Percentiles rank a stretch among this genome's conserved stretches.
Evolutionary conservation across 2,888 invertebrate species (phyloP).

Genomic region (Eristalinus aeneus): DNA sequence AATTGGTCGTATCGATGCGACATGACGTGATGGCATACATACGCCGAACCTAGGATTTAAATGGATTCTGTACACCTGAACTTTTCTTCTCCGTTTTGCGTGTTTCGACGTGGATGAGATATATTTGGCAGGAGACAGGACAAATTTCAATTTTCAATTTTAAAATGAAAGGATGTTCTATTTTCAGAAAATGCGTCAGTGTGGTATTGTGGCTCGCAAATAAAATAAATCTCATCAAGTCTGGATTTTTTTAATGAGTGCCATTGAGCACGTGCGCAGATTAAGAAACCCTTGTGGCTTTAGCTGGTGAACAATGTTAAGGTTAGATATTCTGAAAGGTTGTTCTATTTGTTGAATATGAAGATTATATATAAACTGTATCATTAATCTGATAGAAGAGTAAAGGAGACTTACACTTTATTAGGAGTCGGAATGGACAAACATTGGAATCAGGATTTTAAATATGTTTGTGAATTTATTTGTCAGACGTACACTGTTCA

Average conservation of each 20-base stretch:
- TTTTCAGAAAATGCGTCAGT: background rate
- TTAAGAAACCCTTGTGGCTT: too few relatives aligned
- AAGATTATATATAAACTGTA: too few relatives aligned
- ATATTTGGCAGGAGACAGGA: background rate
- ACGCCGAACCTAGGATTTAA: constrained; percentile 53
- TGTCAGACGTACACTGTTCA: too few relatives aligned
- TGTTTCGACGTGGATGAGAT: background rate
- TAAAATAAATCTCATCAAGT: background rate
- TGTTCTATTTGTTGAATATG: too few relatives aligned
- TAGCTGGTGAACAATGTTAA: too few relatives aligned
- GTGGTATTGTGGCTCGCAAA: background rate
- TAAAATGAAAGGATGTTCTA: constrained; percentile 34
- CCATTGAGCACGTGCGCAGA: too few relatives aligned
- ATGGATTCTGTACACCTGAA: constrained; percentile 58
- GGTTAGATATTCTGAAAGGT: too few relatives aligned
- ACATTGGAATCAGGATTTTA: too few relatives aligned
- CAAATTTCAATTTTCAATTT: constrained; percentile 24
- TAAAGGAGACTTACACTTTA: too few relatives aligned
- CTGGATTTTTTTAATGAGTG: background rate
- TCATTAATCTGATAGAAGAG: too few relatives aligned
- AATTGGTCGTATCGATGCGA: constrained; percentile 13
- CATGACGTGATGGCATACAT: background rate
- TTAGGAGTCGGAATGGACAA: too few relatives aligned
- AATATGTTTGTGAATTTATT: too few relatives aligned
- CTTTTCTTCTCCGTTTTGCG: constrained; percentile 16